Evolutionary conservation across 2,797 vertebrate genomes (phyloP).

Genomic region (Gymnothorax reevesii): DNA sequence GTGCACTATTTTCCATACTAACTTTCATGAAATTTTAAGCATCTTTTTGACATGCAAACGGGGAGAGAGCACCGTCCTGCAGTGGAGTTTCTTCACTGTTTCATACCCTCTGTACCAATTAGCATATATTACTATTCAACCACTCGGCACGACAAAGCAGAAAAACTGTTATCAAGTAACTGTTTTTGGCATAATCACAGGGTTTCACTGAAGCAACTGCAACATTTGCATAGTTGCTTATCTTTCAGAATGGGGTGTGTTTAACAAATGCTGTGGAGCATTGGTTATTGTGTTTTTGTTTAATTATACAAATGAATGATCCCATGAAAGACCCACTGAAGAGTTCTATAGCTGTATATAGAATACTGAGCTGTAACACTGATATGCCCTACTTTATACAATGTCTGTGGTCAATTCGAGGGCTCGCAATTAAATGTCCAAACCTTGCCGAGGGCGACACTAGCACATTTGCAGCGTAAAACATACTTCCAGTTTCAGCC

Average conservation of each 20-base stretch:
- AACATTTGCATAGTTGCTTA: slow-evolving; percentile 1
- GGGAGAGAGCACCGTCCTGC: not conserved
- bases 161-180: not conserved
- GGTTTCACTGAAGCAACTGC: not conserved
- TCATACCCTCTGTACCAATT: not conserved
- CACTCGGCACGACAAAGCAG: not conserved
- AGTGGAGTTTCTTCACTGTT: not conserved
- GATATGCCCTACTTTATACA: not conserved
- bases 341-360: not conserved
- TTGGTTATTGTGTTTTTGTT: not conserved
- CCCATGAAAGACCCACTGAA: not conserved
- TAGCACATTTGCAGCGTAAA: too few relatives aligned
- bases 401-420: not conserved
- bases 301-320: not conserved
- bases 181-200: not conserved
- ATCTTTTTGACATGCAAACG: not conserved
- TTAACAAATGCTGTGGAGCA: not conserved
- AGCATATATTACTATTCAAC: not conserved
- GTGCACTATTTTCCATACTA: not conserved
- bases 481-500: too few relatives aligned
- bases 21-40: not conserved
- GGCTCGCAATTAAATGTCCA: too few relatives aligned
- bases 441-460: too few relatives aligned
- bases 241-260: not conserved
- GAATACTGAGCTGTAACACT: not conserved